phyloP scores from a whole-genome alignment of 2,888 invertebrate genomes.

The Erpobdella octoculata region DNA sequence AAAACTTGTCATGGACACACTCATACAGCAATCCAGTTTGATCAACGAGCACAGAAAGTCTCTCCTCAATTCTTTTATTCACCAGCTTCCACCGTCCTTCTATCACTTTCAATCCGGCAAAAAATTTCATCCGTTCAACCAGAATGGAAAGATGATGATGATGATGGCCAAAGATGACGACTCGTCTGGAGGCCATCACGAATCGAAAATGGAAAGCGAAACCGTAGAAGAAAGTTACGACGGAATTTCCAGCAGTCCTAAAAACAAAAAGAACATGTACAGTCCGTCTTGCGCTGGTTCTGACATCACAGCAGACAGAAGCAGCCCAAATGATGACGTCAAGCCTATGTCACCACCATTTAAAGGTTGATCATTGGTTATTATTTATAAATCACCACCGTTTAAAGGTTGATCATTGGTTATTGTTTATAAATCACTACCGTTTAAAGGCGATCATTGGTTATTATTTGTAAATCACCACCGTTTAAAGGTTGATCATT shows the following conservation, averaged over 20 bases:
- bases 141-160: constrained; percentile 8
- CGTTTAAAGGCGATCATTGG: no score
- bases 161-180: background rate
- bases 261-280: background rate
- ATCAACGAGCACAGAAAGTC: constrained; percentile 4
- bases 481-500: background rate
- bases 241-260: background rate
- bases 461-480: background rate
- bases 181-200: background rate
- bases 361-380: background rate
- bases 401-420: background rate
- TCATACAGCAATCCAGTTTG: background rate
- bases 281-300: constrained; percentile 6
- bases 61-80: background rate
- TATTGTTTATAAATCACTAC: no score
- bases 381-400: background rate
- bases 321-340: background rate
- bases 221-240: background rate
- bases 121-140: background rate
- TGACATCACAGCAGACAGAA: background rate
- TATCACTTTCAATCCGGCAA: background rate
- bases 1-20: background rate
- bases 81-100: background rate
- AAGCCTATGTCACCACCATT: background rate
- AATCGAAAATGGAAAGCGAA: constrained; percentile 2